A percentile compares a stretch with the other conserved stretches of the same genome.
phyloP scores from a whole-genome alignment of 2,113 vertebrate genomes.

The Varanus salvator region DNA sequence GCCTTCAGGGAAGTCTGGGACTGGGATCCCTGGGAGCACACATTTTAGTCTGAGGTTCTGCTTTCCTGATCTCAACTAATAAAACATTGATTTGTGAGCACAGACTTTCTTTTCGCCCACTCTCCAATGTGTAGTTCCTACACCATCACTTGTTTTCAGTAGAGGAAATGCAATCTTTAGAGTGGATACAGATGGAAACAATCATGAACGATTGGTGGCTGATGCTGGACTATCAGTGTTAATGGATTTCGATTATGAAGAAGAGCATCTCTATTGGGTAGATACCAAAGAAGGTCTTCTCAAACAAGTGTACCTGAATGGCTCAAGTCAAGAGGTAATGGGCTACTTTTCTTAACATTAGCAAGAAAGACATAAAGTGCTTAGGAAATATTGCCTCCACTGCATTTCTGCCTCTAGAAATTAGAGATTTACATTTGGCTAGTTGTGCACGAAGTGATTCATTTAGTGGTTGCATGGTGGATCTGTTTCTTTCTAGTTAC shows the following conservation, averaged over 20 bases:
- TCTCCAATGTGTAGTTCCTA: slow-evolving; percentile 74
- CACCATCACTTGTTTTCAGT: slow-evolving; percentile 88
- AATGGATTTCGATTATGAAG: slow-evolving; percentile 85
- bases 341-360: slow-evolving; percentile 9
- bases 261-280: slow-evolving; percentile 89
- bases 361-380: not conserved
- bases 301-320: slow-evolving; percentile 83
- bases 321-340: slow-evolving; percentile 86
- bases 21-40: no score
- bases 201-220: slow-evolving; percentile 78
- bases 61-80: not conserved
- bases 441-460: not conserved
- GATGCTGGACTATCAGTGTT: slow-evolving; percentile 79
- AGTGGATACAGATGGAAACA: slow-evolving; percentile 85
- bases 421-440: not conserved
- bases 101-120: not conserved
- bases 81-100: not conserved
- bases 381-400: not conserved
- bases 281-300: slow-evolving; percentile 82
- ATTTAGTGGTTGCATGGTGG: no score
- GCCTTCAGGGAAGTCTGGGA: no score
- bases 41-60: no score
- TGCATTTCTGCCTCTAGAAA: not conserved
- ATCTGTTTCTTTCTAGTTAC: no score
- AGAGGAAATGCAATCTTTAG: slow-evolving; percentile 85